Conservation (phyloP, 1,140 invertebrate genomes). For the Cataglyphis hispanica region DNA sequence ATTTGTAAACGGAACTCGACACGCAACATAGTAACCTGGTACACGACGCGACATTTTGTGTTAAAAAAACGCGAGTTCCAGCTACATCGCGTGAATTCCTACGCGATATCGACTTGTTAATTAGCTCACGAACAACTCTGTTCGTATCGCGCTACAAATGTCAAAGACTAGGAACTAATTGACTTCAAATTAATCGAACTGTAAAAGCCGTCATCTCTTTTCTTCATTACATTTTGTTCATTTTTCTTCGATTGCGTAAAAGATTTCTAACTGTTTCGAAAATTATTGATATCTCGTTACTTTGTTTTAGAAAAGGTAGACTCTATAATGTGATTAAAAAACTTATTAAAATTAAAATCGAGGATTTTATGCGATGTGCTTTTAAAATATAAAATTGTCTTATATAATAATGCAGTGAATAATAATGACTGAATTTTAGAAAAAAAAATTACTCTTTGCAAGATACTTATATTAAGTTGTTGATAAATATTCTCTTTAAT, state of each 20-base stretch:
- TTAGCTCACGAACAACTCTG: not conserved
- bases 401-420: constrained; percentile 2
- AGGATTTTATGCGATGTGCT: not conserved
- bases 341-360: constrained; percentile 16
- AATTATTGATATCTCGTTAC: not conserved
- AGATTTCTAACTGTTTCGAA: not conserved
- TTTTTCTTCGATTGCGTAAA: not conserved
- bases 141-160: not conserved
- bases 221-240: not conserved
- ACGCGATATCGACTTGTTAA: not conserved
- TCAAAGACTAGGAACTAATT: not conserved
- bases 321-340: not conserved
- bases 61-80: constrained; percentile 79
- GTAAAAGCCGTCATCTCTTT: not conserved
- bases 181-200: not conserved
- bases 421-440: not conserved
- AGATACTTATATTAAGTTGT: not conserved
- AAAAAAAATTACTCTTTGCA: not conserved
- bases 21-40: constrained; percentile 80
- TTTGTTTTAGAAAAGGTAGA: not conserved
- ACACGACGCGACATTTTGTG: constrained; percentile 84
- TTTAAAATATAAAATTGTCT: not conserved
- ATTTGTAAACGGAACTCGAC: constrained; percentile 77
- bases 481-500: not conserved
- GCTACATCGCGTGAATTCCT: constrained; percentile 12